phyloP scores from a whole-genome alignment of 2,113 vertebrate species.

The Austrofundulus limnaeus region DNA sequence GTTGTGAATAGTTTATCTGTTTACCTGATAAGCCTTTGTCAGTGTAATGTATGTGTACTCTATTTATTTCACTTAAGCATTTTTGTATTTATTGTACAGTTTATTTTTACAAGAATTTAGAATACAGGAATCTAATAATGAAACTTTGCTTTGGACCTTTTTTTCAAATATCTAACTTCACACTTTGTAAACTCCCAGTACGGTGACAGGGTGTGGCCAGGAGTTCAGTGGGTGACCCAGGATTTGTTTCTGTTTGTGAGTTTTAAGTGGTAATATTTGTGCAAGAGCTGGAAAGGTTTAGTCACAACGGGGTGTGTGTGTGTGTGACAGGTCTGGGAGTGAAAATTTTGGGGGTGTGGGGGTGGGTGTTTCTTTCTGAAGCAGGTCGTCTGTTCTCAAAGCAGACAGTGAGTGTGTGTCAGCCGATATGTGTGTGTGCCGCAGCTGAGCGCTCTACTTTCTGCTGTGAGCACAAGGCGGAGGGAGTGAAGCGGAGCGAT shows the following conservation, averaged over 20 bases:
- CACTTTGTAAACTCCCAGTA: too few relatives aligned
- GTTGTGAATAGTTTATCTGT: too few relatives aligned
- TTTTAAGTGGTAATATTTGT: constrained; percentile 24
- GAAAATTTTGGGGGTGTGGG: too few relatives aligned
- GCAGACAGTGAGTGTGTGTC: constrained; percentile 37
- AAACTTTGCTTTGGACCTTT: too few relatives aligned
- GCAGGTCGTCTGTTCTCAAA: constrained; percentile 69
- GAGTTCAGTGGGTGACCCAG: constrained; percentile 43
- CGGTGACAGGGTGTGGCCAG: constrained; percentile 15
- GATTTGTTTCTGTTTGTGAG: constrained; percentile 15
- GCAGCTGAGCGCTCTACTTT: constrained; percentile 72
- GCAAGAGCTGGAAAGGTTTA: constrained; percentile 12
- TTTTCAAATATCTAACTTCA: too few relatives aligned
- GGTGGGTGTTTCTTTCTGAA: constrained; percentile 61
- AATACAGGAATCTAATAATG: too few relatives aligned
- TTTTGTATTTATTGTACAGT: too few relatives aligned
- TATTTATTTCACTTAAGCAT: too few relatives aligned
- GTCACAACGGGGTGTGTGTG: constrained; percentile 1
- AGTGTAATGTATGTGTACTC: too few relatives aligned
- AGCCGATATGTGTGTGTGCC: constrained; percentile 43
- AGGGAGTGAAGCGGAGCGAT: constrained; percentile 65
- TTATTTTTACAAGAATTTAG: too few relatives aligned
- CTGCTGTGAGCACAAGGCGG: constrained; percentile 47
- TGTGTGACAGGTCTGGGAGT: constrained; percentile 14
- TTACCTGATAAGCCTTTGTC: too few relatives aligned